Evolutionary conservation across 2,888 invertebrate genomes (phyloP).

Genomic region (Lysandra coridon): DNA sequence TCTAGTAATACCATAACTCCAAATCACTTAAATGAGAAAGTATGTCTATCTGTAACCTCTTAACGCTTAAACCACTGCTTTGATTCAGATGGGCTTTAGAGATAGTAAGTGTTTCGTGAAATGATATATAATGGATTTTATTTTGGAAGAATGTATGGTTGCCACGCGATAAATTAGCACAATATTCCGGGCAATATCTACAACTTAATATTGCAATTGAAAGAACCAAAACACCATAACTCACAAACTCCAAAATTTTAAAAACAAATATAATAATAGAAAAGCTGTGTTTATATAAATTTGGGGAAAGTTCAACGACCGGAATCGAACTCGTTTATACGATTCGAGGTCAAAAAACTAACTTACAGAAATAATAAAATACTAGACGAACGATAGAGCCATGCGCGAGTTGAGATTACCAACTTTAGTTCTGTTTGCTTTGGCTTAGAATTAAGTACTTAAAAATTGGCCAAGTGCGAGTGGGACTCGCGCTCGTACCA

Average conservation of each 20-base stretch:
- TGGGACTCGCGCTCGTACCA: no score
- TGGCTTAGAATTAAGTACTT: not conserved
- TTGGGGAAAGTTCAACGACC: slow-evolving; percentile 18
- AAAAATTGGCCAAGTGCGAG: no score
- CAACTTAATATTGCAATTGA: not conserved
- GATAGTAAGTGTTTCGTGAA: no score
- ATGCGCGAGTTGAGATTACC: not conserved
- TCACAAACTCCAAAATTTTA: not conserved
- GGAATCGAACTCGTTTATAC: slow-evolving; percentile 25
- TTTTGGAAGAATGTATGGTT: no score
- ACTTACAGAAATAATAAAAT: slow-evolving; percentile 31
- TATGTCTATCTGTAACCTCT: no score
- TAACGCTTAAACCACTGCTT: no score
- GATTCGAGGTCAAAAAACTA: slow-evolving; percentile 29
- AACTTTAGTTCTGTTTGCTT: not conserved
- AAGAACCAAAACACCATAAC: not conserved
- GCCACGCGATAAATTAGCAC: no score
- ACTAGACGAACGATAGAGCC: not conserved
- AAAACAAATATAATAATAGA: slow-evolving; percentile 8
- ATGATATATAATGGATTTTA: no score
- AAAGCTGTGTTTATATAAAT: not conserved
- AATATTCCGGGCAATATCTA: not conserved
- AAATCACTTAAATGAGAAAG: no score
- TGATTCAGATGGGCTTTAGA: no score
- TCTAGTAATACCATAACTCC: no score